Percentiles rank a stretch among this genome's conserved stretches.
Evolutionary conservation across 1,140 invertebrate genomes (phyloP).

Genomic region (Rhagoletis zephyria): DNA sequence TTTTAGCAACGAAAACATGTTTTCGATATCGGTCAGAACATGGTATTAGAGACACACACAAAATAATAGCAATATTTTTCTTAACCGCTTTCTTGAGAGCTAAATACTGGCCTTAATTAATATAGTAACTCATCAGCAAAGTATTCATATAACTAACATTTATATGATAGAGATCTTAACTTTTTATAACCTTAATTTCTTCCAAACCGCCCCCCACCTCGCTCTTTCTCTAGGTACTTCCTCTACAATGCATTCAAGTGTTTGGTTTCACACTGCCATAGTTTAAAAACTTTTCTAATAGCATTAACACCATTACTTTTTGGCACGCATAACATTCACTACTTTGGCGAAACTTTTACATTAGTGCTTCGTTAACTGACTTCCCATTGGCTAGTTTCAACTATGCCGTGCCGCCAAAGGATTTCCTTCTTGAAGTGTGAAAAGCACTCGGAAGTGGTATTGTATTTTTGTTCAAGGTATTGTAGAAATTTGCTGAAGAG

Average conservation of each 20-base stretch:
- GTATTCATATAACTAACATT: too few species aligned
- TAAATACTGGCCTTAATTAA: too few species aligned
- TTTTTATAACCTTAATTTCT: background rate
- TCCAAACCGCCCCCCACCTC: too few species aligned
- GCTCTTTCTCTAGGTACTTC: too few species aligned
- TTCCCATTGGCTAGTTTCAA: background rate
- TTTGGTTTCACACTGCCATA: slow-evolving; percentile 13
- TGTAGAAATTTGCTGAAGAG: background rate
- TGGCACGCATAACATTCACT: background rate
- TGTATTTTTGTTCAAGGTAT: background rate
- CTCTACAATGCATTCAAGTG: background rate
- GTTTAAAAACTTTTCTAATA: background rate
- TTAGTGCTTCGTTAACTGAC: background rate
- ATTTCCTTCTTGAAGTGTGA: background rate
- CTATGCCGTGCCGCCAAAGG: background rate
- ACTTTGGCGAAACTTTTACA: background rate
- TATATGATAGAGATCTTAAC: background rate
- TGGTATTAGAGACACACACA: too few species aligned
- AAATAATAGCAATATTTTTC: too few species aligned
- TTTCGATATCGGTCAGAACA: too few species aligned
- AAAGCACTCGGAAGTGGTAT: slow-evolving; percentile 35
- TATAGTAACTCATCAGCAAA: too few species aligned
- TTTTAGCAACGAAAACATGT: too few species aligned
- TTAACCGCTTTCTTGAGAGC: too few species aligned
- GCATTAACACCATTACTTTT: background rate